phyloP scores from a whole-genome alignment of 2,797 vertebrate species.

The Diplodus puntazzo region DNA sequence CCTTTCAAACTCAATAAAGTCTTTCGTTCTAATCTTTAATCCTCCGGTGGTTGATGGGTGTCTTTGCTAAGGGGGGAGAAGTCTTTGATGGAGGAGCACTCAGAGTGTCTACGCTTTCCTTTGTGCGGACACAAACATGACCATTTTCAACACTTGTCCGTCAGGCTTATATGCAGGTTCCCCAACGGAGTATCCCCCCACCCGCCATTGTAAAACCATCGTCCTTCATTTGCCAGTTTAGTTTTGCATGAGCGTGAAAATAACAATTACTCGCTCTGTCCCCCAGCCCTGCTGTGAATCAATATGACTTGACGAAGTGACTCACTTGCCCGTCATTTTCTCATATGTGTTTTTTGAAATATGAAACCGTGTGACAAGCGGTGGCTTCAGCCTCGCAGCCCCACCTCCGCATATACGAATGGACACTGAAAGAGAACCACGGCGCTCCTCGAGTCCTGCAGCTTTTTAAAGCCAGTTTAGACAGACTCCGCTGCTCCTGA shows the following conservation, averaged over 20 bases:
- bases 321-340: conserved; percentile 77
- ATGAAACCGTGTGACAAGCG: conserved; percentile 71
- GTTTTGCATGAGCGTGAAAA: conserved; percentile 68
- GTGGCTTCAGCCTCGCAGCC: conserved; percentile 45
- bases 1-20: conserved; percentile 59
- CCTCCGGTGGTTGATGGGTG: conserved; percentile 44
- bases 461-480: conserved; percentile 72
- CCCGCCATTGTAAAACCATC: conserved; percentile 43
- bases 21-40: conserved; percentile 59
- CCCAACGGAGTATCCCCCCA: conserved; percentile 14
- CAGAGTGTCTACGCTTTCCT: conserved; percentile 40
- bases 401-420: conserved; percentile 32
- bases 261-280: conserved; percentile 75
- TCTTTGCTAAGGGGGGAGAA: conserved; percentile 19
- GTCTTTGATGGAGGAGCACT: conserved; percentile 34
- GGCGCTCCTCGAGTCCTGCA: conserved; percentile 35
- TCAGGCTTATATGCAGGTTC: conserved; percentile 51
- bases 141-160: conserved; percentile 64
- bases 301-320: conserved; percentile 76
- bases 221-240: conserved; percentile 62
- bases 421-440: conserved; percentile 37
- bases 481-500: conserved; percentile 72
- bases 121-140: conserved; percentile 55
- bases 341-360: conserved; percentile 60
- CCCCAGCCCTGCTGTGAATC: conserved; percentile 62